Conservation (phyloP, 2,888 invertebrate genomes). For the Drosophila kambysellisi region DNA sequence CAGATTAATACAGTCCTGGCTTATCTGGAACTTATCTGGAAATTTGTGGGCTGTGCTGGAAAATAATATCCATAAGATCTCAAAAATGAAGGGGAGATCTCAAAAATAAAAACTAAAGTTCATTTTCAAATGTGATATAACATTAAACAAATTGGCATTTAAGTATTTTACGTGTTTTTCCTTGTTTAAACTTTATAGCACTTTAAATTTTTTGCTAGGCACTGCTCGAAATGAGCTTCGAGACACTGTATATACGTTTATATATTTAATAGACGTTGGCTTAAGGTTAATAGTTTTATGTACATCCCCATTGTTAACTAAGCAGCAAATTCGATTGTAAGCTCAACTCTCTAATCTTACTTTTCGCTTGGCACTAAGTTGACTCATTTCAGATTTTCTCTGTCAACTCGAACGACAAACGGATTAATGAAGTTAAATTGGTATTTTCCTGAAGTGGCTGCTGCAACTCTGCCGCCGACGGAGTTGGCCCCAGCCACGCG, state of each 20-base stretch:
- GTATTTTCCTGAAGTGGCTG: conserved; percentile 62
- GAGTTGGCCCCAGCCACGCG: neutral
- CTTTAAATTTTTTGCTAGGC: no score
- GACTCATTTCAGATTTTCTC: conserved; percentile 41
- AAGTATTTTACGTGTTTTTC: no score
- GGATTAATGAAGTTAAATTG: conserved; percentile 71
- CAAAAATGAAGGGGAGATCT: no score
- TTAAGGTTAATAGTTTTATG: neutral
- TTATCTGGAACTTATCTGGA: no score
- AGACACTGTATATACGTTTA: neutral
- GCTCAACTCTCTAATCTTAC: conserved; percentile 43
- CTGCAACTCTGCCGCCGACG: conserved; percentile 25
- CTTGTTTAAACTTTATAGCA: no score
- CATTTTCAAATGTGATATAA: no score
- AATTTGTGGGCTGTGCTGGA: no score
- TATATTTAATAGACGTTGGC: neutral
- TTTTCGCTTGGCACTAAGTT: conserved; percentile 29
- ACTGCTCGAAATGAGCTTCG: no score
- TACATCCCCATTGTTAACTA: neutral
- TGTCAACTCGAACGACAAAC: conserved; percentile 49
- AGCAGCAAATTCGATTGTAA: conserved; percentile 21
- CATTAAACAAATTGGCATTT: no score
- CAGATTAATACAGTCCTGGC: no score
- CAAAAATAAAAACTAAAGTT: no score
- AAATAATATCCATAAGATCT: no score